Conservation (phyloP, 2,888 invertebrate genomes). For the Eledona agricola region DNA sequence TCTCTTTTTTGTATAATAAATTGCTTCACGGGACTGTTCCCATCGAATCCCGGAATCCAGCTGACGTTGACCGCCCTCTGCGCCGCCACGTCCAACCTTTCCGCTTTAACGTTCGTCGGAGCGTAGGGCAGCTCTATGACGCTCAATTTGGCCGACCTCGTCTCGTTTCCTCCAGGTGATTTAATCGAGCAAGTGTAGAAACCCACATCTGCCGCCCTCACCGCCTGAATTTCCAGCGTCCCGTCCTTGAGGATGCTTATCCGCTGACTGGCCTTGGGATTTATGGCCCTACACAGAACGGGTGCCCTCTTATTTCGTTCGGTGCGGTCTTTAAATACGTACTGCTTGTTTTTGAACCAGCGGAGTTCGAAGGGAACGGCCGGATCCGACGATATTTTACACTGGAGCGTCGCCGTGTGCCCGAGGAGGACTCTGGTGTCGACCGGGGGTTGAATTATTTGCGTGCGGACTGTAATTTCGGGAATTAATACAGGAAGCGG, state of each 20-base stretch:
- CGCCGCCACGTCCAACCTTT: slow-evolving; percentile 70
- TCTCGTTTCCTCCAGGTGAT: slow-evolving; percentile 93
- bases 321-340: slow-evolving; percentile 58
- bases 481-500: slow-evolving; percentile 3
- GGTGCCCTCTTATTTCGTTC: background rate
- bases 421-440: slow-evolving; percentile 92
- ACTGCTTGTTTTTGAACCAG: slow-evolving; percentile 90
- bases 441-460: slow-evolving; percentile 92
- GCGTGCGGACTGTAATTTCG: slow-evolving; percentile 78
- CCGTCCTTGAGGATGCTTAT: slow-evolving; percentile 82
- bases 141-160: slow-evolving; percentile 80
- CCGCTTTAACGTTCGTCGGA: slow-evolving; percentile 86
- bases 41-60: slow-evolving; percentile 97
- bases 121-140: slow-evolving; percentile 96
- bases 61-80: slow-evolving; percentile 87
- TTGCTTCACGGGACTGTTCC: slow-evolving; percentile 93
- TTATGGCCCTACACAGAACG: slow-evolving; percentile 64
- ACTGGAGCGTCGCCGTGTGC: slow-evolving; percentile 91
- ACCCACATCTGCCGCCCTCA: slow-evolving; percentile 92
- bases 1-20: slow-evolving; percentile 92
- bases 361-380: slow-evolving; percentile 85
- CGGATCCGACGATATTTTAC: slow-evolving; percentile 92
- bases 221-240: slow-evolving; percentile 86
- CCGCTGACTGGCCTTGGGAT: slow-evolving; percentile 73
- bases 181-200: slow-evolving; percentile 90